These are phyloP conservation scores for Oxyura jamaicensis DNA, from an alignment of 2,113 vertebrate species.

Conservation along the genomic window DNA sequence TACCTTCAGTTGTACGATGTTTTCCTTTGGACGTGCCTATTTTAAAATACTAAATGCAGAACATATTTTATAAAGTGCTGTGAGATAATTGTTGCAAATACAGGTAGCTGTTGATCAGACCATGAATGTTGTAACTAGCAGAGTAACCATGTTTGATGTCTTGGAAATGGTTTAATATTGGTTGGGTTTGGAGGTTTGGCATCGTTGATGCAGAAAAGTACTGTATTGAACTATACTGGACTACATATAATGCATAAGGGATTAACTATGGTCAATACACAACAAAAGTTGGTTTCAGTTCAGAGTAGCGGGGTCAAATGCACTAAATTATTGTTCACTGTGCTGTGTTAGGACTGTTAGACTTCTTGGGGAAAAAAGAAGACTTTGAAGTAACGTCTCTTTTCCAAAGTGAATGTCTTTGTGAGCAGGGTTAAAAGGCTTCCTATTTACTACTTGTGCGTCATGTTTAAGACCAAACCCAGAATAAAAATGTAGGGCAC, in stretches of 20 bases:
- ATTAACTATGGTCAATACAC: not conserved
- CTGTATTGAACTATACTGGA: not conserved
- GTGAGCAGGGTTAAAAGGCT: not conserved
- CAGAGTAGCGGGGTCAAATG: not conserved
- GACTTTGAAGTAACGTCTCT: not conserved
- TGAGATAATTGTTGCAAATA: not conserved
- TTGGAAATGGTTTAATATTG: not conserved
- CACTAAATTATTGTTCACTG: not conserved
- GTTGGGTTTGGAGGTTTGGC: not conserved
- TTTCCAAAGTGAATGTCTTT: not conserved
- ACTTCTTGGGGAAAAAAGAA: not conserved
- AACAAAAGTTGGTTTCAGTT: not conserved
- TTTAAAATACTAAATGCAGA: not conserved
- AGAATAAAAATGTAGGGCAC: not conserved
- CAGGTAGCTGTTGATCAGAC: not conserved
- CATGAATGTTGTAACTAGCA: not conserved
- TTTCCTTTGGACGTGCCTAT: not conserved
- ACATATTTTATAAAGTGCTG: not conserved
- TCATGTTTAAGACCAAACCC: not conserved
- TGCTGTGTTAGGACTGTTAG: not conserved
- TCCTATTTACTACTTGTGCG: rapidly evolving
- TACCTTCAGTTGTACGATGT: not conserved
- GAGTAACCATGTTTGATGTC: not conserved
- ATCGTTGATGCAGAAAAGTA: not conserved
- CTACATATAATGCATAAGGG: not conserved